Percentiles rank a stretch among this genome's conserved stretches.
phyloP scores from a whole-genome alignment of 2,888 invertebrate species.

The Drosophila atripex region DNA sequence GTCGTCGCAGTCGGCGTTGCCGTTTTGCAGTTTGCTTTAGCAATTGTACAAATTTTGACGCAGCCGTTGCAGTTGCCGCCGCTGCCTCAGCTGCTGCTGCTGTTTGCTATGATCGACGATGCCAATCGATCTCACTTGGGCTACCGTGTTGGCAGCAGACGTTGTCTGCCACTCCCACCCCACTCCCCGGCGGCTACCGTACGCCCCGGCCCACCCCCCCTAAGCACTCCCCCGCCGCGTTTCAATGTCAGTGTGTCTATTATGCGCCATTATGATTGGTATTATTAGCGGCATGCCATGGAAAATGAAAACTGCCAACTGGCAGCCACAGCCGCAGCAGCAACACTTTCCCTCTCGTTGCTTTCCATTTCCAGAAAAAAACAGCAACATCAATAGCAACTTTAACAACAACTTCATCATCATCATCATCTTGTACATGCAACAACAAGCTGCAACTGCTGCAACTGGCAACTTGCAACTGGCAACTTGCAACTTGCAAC shows the following conservation, averaged over 20 bases:
- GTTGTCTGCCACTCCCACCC: conserved; percentile 36
- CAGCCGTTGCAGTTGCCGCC: conserved; percentile 38
- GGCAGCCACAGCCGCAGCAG: conserved; percentile 24
- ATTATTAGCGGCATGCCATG: conserved; percentile 76
- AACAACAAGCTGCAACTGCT: conserved; percentile 15
- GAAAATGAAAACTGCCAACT: conserved; percentile 73
- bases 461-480: conserved; percentile 34
- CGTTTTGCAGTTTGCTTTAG: conserved; percentile 42
- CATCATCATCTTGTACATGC: conserved; percentile 11
- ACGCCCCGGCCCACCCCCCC: conserved; percentile 4
- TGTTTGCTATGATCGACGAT: conserved; percentile 44
- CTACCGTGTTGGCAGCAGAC: conserved; percentile 63
- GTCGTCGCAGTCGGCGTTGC: conserved; percentile 41
- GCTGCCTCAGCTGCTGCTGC: conserved; percentile 19
- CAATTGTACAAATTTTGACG: conserved; percentile 52
- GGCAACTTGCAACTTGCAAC: conserved; percentile 46
- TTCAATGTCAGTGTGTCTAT: conserved; percentile 82
- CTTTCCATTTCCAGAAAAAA: conserved; percentile 76
- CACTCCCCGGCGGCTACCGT: conserved; percentile 53
- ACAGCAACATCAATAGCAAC: conserved; percentile 43
- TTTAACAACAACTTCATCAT: conserved; percentile 27
- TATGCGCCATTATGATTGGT: conserved; percentile 76
- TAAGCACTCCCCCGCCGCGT: conserved; percentile 47
- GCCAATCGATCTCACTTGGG: conserved; percentile 73
- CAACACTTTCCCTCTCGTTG: conserved; percentile 82